Base-by-base conservation (phyloP, 2,888 invertebrate genomes). In the Hesperia comma region DNA sequence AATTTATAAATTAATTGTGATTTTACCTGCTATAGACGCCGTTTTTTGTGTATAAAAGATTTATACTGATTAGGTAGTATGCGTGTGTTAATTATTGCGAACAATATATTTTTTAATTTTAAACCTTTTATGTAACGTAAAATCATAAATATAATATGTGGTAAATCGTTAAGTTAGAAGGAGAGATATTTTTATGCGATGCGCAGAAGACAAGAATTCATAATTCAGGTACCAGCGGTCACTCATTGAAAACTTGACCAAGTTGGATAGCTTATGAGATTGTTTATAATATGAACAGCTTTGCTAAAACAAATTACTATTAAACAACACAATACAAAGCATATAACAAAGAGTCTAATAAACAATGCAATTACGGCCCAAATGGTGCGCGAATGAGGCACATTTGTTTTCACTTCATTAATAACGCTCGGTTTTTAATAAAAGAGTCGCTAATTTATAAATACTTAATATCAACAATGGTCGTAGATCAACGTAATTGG, bases 401-500 rank as follows among this genome's bases (percentile, higher is more conserved):
- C 76, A 78, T 82, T 82, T 79, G 80, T 87, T 90, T 87, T 66
- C 72, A 73, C 71, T 74, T 74, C 70, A 72, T 75, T 74, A 75
- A 89, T 88, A 89, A 88, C 88, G 86, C 86, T 84, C 72, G 78
- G 79, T 78, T 80, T 86, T 89, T 87, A 85, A 89, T 84, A 85
- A 88, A 86, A 85, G 80, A 82, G 83, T 77, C 79, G 79, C 81
- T 88, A 86, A 85, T 87, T 87, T 86, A 86, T 86, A 88, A 87
- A 86, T 87, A 86, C 81, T 85, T 86, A 81, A 85, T 87, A 83
- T 77, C 76, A 83, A 82, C 79, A 80, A 79, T 71, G 84, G 85
- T 77, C 79, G 80, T 92, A 90, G 86, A 90, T 92, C 90, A 91
- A 75, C 68, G 78, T 92, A 92, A 92, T 92, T 91, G 91, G 88